Evolutionary conservation across 1,140 invertebrate species (phyloP).

Genomic region (Drosophila eugracilis): DNA sequence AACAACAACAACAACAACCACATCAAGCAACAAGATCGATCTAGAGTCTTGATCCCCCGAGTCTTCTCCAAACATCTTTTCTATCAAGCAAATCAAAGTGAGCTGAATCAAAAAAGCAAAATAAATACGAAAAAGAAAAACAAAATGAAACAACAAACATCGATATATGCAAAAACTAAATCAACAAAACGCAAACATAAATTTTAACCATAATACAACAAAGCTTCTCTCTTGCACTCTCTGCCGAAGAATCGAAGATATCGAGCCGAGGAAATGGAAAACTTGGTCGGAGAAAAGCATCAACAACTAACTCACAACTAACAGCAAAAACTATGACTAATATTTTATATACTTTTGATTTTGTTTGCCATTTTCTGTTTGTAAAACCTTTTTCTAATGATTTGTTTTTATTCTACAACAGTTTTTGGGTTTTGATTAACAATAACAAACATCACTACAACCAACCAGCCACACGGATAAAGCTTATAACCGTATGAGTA

Average conservation of each 20-base stretch:
- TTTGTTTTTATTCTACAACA: conserved; percentile 37
- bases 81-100: conserved; percentile 1
- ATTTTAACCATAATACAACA: conserved; percentile 38
- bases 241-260: conserved; percentile 15
- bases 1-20: conserved; percentile 55
- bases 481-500: conserved; percentile 42
- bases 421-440: conserved; percentile 42
- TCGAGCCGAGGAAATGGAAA: conserved; percentile 28
- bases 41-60: conserved; percentile 21
- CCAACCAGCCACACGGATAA: conserved; percentile 41
- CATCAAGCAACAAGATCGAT: conserved; percentile 52
- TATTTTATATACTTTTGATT: conserved; percentile 9
- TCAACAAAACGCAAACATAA: conserved; percentile 46
- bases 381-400: conserved; percentile 24
- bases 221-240: conserved; percentile 49
- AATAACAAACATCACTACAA: conserved; percentile 44
- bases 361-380: conserved; percentile 9
- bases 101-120: conserved; percentile 1
- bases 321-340: too few species aligned
- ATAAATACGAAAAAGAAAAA: conserved; percentile 1
- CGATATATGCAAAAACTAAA: conserved; percentile 29
- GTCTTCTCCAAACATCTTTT: conserved; percentile 11
- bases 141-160: conserved; percentile 1
- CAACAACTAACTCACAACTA: conserved; percentile 36
- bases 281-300: conserved; percentile 18